Base-by-base conservation (phyloP, 2,113 vertebrate genomes). In the Pteropus alecto region DNA sequence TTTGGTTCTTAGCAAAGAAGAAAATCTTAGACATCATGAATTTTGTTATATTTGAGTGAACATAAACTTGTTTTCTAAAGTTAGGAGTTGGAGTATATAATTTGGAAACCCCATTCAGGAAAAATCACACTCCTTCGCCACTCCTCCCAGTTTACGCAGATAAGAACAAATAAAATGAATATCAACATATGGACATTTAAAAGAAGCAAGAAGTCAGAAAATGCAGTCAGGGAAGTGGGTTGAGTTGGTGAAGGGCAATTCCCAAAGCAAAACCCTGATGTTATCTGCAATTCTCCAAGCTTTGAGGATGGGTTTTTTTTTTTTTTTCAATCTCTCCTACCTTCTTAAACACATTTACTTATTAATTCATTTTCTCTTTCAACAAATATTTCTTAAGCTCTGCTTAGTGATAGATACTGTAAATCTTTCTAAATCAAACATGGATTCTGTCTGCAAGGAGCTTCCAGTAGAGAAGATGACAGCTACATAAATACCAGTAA, bases 111-210 rank as follows among this genome's bases (percentile, higher is more conserved):
- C 56, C 51, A 71, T 9, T 77, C 33, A 71, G 26, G 19, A 38
- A 73, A 93, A 87, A 43, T 5, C 41, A 24, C 8, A 71, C 6
- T 74, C 58, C 8, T 71, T 71, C 5, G 48, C 30, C 71, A 79
- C 15, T 18, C 41, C 28, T 87, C 21, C 43, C n/a, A 28, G 35
- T 35, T 83, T 28, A 65, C 18, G 48, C 35, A 71, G 30, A 61
- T 77, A 21, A 86, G 46, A 85, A 86, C 41, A 90, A 93, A 77
- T 56, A 87, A 82, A 93, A 35, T 70, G 15, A 93, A 22, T n/a
- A 46, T 33, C 41, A 87, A 38, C 48, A 63, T 91, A 83, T 35
- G 7, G 43, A 83, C 87, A 70, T 43, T 90, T 67, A 38, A 76
- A 74, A 46, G 28, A 95, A 65, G 43, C 35, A 41, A 77, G 33